A percentile compares a stretch with the other conserved stretches of the same genome.
Evolutionary conservation across 1,140 invertebrate genomes (phyloP).

Genomic region (Drosophila nasuta): DNA sequence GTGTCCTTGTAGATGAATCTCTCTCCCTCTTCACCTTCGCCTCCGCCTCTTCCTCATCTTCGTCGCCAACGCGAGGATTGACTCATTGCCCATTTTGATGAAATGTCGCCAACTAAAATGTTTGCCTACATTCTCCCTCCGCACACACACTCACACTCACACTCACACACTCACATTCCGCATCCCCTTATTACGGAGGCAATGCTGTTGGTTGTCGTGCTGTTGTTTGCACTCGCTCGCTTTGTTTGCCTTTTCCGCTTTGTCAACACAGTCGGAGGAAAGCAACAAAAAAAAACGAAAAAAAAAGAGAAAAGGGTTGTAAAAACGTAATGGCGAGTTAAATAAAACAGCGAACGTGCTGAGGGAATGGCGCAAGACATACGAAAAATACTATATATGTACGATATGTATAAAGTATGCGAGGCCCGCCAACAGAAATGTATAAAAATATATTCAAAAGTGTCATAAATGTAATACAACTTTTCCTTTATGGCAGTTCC

Average conservation of each 20-base stretch:
- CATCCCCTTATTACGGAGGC: not conserved
- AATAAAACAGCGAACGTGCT: slow-evolving; percentile 75
- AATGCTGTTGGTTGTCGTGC: slow-evolving; percentile 34
- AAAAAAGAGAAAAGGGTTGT: slow-evolving; percentile 60
- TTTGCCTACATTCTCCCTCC: slow-evolving; percentile 31
- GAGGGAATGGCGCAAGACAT: slow-evolving; percentile 26
- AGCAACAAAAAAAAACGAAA: too few relatives aligned
- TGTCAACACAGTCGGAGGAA: slow-evolving; percentile 59
- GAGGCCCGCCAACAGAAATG: slow-evolving; percentile 53
- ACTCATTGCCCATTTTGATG: slow-evolving; percentile 78
- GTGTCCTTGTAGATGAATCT: slow-evolving; percentile 25
- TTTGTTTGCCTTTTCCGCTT: slow-evolving; percentile 76
- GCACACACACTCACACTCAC: not conserved
- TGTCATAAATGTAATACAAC: slow-evolving; percentile 81
- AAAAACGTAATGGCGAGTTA: slow-evolving; percentile 79
- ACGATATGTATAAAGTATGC: slow-evolving; percentile 11
- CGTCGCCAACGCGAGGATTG: slow-evolving; percentile 44
- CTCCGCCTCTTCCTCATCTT: slow-evolving; percentile 13
- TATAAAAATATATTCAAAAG: slow-evolving; percentile 73
- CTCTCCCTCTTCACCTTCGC: too few relatives aligned
- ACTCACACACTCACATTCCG: not conserved
- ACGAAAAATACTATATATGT: slow-evolving; percentile 26
- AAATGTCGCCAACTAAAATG: slow-evolving; percentile 75
- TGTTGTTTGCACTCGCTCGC: slow-evolving; percentile 65
- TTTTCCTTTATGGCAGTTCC: slow-evolving; percentile 71